Evolutionary conservation across 2,797 vertebrate species (phyloP).

Genomic region (Amblyraja radiata): DNA sequence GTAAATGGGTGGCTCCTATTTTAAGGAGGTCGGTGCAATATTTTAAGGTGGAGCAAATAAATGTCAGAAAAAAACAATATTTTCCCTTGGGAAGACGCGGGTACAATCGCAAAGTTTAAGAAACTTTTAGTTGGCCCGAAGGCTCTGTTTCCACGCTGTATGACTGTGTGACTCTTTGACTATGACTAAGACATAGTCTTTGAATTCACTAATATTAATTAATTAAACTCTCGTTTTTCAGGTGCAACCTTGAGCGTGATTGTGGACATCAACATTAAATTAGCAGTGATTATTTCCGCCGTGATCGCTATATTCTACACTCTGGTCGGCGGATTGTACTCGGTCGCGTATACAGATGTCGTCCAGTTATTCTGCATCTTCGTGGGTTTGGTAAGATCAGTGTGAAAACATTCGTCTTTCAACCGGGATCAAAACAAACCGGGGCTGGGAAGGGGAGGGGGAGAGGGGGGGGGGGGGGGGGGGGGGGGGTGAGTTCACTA

Average conservation of each 20-base stretch:
- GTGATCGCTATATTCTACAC: conserved; percentile 89
- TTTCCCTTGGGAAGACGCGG: no score
- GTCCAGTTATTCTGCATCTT: conserved; percentile 97
- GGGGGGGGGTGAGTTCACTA: background rate
- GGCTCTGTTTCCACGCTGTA: no score
- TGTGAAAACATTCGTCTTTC: background rate
- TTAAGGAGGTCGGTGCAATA: no score
- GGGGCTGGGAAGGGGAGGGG: no score
- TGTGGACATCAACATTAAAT: conserved; percentile 78
- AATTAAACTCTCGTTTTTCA: conserved; percentile 45
- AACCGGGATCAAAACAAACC: background rate
- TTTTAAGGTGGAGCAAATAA: background rate
- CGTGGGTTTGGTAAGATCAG: conserved; percentile 78
- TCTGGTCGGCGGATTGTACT: conserved; percentile 85
- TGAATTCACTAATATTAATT: background rate
- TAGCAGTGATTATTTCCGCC: conserved; percentile 83
- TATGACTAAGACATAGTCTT: background rate
- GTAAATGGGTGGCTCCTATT: background rate
- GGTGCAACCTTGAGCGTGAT: conserved; percentile 95
- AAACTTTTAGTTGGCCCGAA: no score
- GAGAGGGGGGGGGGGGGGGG: no score
- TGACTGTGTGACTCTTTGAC: no score
- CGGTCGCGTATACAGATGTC: conserved; percentile 92
- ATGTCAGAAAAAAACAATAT: background rate
- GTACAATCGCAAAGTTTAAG: no score